phyloP scores from a whole-genome alignment of 37 sponge, comb jelly and placozoan species.

The Dysidea cf. avara region DNA sequence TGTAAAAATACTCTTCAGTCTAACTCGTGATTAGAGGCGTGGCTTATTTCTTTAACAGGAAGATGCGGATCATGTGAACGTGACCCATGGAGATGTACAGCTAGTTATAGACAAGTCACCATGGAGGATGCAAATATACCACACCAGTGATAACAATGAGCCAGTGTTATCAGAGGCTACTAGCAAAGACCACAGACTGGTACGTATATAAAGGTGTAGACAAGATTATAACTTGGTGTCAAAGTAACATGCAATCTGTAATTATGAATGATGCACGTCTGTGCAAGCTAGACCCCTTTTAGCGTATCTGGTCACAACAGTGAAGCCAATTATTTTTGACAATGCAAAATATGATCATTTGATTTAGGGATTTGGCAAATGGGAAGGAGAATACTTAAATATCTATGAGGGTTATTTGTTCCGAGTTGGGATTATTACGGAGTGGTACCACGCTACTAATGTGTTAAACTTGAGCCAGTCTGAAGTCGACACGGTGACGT shows the following conservation, averaged over 20 bases:
- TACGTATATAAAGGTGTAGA: background rate
- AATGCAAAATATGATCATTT: no score
- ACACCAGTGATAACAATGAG: background rate
- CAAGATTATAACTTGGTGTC: background rate
- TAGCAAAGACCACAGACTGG: conserved; percentile 3
- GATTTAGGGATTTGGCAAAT: conserved; percentile 50
- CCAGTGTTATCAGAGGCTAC: conserved; percentile 11
- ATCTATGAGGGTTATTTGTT: conserved; percentile 64
- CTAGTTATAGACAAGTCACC: conserved; percentile 31
- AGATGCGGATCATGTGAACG: conserved; percentile 8
- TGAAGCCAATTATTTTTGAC: no score
- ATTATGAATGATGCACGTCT: no score
- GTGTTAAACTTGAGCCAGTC: conserved; percentile 16
- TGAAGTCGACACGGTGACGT: background rate
- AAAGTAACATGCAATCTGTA: no score
- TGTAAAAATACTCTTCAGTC: no score
- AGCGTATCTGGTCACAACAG: no score
- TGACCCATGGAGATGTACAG: conserved; percentile 31
- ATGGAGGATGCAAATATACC: conserved; percentile 29
- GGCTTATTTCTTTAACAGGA: background rate
- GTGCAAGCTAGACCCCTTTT: no score
- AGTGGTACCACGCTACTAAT: conserved; percentile 46
- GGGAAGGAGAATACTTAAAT: conserved; percentile 43
- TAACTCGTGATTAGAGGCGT: no score
- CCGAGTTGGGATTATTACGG: conserved; percentile 28